Evolutionary conservation across 1,140 invertebrate species (phyloP).

Genomic region (Schmidtea mediterranea): DNA sequence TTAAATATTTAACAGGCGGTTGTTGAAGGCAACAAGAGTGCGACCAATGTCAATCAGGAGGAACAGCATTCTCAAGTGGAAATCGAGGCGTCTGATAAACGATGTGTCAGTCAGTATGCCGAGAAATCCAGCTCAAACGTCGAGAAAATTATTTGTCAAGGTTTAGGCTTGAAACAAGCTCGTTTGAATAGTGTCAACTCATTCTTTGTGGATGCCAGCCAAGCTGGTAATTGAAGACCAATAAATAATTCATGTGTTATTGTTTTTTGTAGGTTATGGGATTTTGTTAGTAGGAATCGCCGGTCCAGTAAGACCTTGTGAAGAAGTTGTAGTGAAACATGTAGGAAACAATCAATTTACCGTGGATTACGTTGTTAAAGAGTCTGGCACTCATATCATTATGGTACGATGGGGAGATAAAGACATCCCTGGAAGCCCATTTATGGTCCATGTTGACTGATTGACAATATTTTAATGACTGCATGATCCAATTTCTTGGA

Average conservation of each 20-base stretch:
- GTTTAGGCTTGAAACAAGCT: conserved; percentile 76
- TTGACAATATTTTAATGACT: neutral
- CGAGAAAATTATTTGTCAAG: conserved; percentile 57
- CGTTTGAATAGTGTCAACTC: conserved; percentile 66
- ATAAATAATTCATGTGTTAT: too few relatives aligned
- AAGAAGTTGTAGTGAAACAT: conserved; percentile 76
- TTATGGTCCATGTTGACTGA: conserved; percentile 28
- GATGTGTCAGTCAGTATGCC: too few relatives aligned
- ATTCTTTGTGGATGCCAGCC: conserved; percentile 58
- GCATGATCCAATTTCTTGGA: too few relatives aligned
- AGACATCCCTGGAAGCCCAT: conserved; percentile 79
- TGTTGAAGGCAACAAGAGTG: too few relatives aligned
- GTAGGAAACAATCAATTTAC: conserved; percentile 62
- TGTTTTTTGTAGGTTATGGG: conserved; percentile 53
- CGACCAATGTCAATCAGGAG: too few relatives aligned
- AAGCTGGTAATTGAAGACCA: conserved; percentile 56
- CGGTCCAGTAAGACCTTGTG: conserved; percentile 53
- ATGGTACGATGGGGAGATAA: conserved; percentile 89
- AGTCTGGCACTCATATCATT: conserved; percentile 55
- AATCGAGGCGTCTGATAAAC: too few relatives aligned
- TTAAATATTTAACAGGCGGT: too few relatives aligned
- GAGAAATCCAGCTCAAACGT: conserved; percentile 36
- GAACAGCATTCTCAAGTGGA: too few relatives aligned
- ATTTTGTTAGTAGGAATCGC: conserved; percentile 74
- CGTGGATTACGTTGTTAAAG: conserved; percentile 19